Conservation (phyloP, 2,113 vertebrate genomes). For the Lonchura striata region DNA sequence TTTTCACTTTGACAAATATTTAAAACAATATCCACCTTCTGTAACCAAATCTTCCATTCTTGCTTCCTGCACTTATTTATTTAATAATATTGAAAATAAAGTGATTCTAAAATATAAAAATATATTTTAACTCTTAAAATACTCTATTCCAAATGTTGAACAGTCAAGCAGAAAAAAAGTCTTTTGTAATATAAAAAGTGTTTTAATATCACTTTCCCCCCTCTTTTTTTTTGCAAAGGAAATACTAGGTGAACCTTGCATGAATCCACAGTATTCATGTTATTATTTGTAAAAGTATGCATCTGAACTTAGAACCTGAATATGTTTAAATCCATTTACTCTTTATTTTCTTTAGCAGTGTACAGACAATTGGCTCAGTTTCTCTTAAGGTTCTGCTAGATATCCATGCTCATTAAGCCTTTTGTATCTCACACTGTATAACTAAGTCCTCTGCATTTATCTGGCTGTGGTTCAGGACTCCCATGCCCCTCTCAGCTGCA, state of each 20-base stretch:
- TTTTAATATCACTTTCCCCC: background rate
- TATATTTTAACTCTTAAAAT: background rate
- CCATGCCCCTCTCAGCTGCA: accelerated
- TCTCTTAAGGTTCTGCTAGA: background rate
- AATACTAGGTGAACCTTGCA: background rate
- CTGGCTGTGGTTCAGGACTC: accelerated
- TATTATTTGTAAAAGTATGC: background rate
- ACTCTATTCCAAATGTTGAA: background rate
- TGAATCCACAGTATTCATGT: background rate
- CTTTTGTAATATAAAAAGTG: background rate
- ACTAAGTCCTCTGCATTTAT: background rate
- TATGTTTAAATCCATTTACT: background rate
- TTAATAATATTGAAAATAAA: background rate
- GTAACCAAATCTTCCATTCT: background rate
- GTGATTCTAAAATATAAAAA: background rate
- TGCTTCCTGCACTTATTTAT: background rate
- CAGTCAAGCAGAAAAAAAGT: background rate
- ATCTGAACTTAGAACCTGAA: background rate
- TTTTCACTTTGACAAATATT: background rate
- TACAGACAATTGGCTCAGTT: background rate
- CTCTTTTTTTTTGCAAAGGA: background rate
- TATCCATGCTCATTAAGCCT: background rate
- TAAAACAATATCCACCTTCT: background rate
- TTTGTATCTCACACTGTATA: background rate
- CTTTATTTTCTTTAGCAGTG: background rate